Evolutionary conservation across 2,113 vertebrate species (phyloP).

Genomic region (Syrrhaptes paradoxus): DNA sequence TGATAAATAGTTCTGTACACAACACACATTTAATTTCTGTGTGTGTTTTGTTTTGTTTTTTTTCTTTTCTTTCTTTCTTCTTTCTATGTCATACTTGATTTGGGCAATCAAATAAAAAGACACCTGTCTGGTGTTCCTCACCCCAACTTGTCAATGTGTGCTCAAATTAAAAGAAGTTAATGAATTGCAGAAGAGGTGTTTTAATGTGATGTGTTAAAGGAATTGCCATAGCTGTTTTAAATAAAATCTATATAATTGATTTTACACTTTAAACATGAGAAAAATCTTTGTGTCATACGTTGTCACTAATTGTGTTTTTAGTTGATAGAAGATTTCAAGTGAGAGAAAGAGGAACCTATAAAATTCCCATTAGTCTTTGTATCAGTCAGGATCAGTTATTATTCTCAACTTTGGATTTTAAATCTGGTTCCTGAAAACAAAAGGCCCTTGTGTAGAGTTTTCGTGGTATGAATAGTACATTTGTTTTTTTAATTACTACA

Average conservation of each 20-base stretch:
- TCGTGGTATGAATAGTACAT: background rate
- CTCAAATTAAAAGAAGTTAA: background rate
- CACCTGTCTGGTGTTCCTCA: background rate
- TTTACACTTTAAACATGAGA: background rate
- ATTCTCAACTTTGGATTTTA: background rate
- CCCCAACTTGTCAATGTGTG: fast-evolving
- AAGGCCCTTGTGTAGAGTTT: background rate
- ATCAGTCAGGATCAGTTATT: background rate
- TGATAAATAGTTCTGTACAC: background rate
- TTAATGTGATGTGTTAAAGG: background rate
- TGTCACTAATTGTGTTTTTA: background rate
- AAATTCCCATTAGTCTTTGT: background rate
- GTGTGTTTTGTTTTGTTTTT: no score
- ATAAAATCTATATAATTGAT: background rate
- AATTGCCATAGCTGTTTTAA: background rate
- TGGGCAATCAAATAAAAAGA: background rate
- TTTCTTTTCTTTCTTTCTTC: background rate
- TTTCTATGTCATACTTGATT: background rate
- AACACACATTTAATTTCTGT: background rate
- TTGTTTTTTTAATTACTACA: background rate
- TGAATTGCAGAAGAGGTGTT: background rate
- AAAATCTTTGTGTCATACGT: background rate
- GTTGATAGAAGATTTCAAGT: background rate
- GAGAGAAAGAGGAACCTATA: background rate
- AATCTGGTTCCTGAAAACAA: background rate